Base-by-base conservation (phyloP, 2,113 vertebrate genomes). In the Podocnemis expansa region DNA sequence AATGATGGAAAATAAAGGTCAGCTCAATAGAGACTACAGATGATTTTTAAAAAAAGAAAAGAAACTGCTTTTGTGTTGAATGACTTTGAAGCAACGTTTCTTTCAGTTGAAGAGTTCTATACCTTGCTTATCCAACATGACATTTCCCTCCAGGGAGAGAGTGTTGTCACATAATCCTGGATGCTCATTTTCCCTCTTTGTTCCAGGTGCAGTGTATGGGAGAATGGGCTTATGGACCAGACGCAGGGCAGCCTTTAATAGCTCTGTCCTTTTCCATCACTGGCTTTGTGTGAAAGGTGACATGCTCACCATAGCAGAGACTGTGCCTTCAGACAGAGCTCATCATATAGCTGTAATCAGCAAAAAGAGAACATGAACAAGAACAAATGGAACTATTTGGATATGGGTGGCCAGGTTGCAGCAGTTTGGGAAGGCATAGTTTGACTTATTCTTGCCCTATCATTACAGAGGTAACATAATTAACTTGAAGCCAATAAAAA, bases 41-140 rank as follows among this genome's bases (percentile, higher is more conserved):
- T 81, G 11, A 84, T 17, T 38, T 38, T n/a, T 49, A 7, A 34
- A 41, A 1, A 80, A 87, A 43, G 47, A 78, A n/a, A 56, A 82
- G 78, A 88, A 19, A 75, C 24, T 82, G 73, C 80, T 87, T 56
- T 76, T 80, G 52, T 1, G 1, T 22, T 88, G 88, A 60, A 81
- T 47, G 52, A 73, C 56, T 85, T 93, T 85, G n/a, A n/a, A 60
- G 43, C 73, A 0, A 4, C 19, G n/a, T 5, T 10, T 85, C 92
- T 63, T 34, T 60, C 55, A 0, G 1, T 78, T 52, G 76, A 93
- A 93, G 78, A 92, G 81, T 29, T 94, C 87, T 85, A 19, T 88
- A 89, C 84, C 81, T 82, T 91, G 88, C 91, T 93, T 89, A 94
- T 90, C 60, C 84, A 84, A 91, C 89, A 19, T 93, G 95, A 97